Conservation (phyloP, 2,113 vertebrate genomes). For the Mesocricetus auratus region DNA sequence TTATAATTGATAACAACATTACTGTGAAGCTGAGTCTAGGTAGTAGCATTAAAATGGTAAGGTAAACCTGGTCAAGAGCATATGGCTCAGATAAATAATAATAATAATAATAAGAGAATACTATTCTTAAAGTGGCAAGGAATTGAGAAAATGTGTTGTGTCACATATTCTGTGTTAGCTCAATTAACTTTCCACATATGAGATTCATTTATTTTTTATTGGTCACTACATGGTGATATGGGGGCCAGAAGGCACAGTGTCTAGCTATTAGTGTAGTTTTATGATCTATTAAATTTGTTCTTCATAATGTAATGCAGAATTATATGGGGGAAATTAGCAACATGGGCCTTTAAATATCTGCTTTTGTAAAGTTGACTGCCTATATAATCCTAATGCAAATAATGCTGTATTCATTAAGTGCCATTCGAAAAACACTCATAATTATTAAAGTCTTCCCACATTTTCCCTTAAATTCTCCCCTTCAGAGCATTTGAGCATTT, state of each 20-base stretch:
- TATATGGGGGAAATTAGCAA: conserved; percentile 73
- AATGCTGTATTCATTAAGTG: conserved; percentile 66
- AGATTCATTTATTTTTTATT: conserved; percentile 78
- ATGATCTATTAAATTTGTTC: conserved; percentile 75
- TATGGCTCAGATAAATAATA: neutral
- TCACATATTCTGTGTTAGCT: neutral
- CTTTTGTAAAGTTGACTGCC: conserved; percentile 68
- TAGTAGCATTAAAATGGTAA: neutral
- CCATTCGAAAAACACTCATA: conserved; percentile 64
- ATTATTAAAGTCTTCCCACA: conserved; percentile 59
- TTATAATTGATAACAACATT: neutral
- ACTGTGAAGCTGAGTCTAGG: neutral
- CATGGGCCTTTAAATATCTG: neutral
- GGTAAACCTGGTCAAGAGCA: neutral
- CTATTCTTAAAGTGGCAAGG: neutral
- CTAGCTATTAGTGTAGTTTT: conserved; percentile 73
- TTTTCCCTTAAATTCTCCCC: conserved; percentile 65
- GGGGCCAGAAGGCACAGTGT: conserved; percentile 67
- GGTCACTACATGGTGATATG: conserved; percentile 74
- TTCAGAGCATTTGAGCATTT: conserved; percentile 58
- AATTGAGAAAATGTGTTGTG: conserved; percentile 11
- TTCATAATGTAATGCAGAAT: conserved; percentile 72
- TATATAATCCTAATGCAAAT: conserved; percentile 58
- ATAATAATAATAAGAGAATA: neutral
- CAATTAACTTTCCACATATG: conserved; percentile 45